Percentiles rank a stretch among this genome's conserved stretches.
These are phyloP conservation scores for Podarcis siculus DNA, from an alignment of 2,797 vertebrate species.

Conservation along the genomic window DNA sequence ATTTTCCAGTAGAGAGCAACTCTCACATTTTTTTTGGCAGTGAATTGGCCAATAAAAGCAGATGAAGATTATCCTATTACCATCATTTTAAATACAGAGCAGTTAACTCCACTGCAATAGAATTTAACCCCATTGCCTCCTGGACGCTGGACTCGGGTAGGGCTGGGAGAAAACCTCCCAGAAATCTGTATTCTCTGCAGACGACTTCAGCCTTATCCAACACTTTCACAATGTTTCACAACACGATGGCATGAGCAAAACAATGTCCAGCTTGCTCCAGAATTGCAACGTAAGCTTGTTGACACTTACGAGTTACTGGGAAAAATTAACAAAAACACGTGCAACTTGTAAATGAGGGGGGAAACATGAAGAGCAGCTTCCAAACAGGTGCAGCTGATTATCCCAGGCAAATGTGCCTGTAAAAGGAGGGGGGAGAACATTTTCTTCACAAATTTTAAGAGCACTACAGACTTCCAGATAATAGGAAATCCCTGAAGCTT, in stretches of 20 bases:
- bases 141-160: constrained; percentile 27
- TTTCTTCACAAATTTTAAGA: constrained; percentile 74
- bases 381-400: constrained; percentile 78
- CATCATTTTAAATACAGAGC: constrained; percentile 52
- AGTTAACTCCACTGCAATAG: constrained; percentile 46
- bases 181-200: background rate
- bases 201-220: background rate
- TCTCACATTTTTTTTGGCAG: constrained; percentile 67
- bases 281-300: constrained; percentile 53
- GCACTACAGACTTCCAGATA: constrained; percentile 77
- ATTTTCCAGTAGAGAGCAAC: constrained; percentile 67
- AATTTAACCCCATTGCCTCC: constrained; percentile 62
- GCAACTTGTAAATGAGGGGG: constrained; percentile 55
- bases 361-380: constrained; percentile 61
- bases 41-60: constrained; percentile 68
- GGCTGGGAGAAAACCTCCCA: constrained; percentile 9
- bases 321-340: constrained; percentile 71
- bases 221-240: background rate
- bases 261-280: constrained; percentile 8
- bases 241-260: constrained; percentile 7
- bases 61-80: constrained; percentile 55
- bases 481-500: constrained; percentile 73
- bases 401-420: constrained; percentile 55
- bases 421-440: constrained; percentile 45
- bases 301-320: constrained; percentile 64